Base-by-base conservation (phyloP, 2,888 invertebrate genomes). In the Cristatella mucedo region DNA sequence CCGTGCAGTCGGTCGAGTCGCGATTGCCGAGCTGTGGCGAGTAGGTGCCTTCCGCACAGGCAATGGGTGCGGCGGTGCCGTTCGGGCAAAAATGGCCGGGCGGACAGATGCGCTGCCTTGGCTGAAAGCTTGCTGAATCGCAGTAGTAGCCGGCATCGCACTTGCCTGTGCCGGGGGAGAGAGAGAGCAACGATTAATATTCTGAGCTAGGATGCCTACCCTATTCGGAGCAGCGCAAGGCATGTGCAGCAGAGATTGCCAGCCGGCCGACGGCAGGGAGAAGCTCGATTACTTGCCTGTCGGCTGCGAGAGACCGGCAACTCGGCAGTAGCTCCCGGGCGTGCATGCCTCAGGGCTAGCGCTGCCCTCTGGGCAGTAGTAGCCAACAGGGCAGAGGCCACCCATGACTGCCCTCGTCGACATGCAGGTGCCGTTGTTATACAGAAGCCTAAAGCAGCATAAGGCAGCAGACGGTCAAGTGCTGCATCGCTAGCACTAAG, bases 91-190 rank as follows among this genome's bases (percentile, higher is more conserved):
- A 62, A 42, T 51, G 47, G 21, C 62, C 62, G 4, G 45, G 45
- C 0, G 61, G 60, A 47, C 61, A 62, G 20, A 47, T 47, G 34
- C 49, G 42, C 46, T 61, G 61, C 38, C 49, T 47, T 2, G 58
- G 51, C 11, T 47, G 43, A 7, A 49, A 44, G 44, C 59, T 59
- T 13, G 55, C 55, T 45, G 52, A 51, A 42, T 55, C 59, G 43
- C 62, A 62, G 50, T 57, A 62, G 43, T 47, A 59, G 2, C 60
- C 60, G 21, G 53, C 51, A n/a, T 45, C 46, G 44, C 59, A 59
- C 46, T 56, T 52, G 16, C 57, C 57, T 56, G 29, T 26, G 26
- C 9, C 7, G n/a, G n/a, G n/a, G n/a, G n/a, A n/a, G n/a, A n/a
- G n/a, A n/a, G n/a, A n/a, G n/a, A n/a, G n/a, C n/a, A n/a, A n/a